Evolutionary conservation across 2,888 invertebrate species (phyloP).

Genomic region (Koerneria pararmatus): DNA sequence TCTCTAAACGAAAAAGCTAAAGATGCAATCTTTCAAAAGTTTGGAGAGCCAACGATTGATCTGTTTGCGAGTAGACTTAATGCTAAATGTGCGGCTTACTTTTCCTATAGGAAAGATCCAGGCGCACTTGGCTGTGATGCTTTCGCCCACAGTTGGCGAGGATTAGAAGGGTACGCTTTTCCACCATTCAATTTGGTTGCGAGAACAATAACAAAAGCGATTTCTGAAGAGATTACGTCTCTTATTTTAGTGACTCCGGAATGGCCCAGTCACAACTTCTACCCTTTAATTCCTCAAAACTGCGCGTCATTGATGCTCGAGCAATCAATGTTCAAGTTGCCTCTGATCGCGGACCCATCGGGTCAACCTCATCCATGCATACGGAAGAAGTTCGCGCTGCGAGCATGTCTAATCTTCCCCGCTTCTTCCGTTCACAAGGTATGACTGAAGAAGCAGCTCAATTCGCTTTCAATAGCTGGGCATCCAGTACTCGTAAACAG

Average conservation of each 20-base stretch:
- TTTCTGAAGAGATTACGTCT: background rate
- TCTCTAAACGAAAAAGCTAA: background rate
- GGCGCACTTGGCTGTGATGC: constrained; percentile 7
- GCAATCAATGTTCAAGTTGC: background rate
- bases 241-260: constrained; percentile 24
- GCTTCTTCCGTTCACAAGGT: background rate
- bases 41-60: constrained; percentile 15
- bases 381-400: constrained; percentile 4
- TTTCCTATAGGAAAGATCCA: constrained; percentile 5
- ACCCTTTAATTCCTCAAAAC: background rate
- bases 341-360: background rate
- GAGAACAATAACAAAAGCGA: constrained; percentile 15
- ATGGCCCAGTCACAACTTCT: constrained; percentile 18
- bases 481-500: constrained; percentile 14
- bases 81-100: constrained; percentile 12
- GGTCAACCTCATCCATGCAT: background rate
- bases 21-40: background rate
- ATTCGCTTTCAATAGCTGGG: constrained; percentile 23
- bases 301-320: background rate
- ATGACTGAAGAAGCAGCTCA: background rate
- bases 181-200: constrained; percentile 23
- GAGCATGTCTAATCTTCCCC: constrained; percentile 23
- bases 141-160: constrained; percentile 23
- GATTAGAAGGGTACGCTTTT: constrained; percentile 23
- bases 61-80: constrained; percentile 24